Evolutionary conservation across 2,888 invertebrate genomes (phyloP).

Genomic region (Gonocerus acuteangulatus): DNA sequence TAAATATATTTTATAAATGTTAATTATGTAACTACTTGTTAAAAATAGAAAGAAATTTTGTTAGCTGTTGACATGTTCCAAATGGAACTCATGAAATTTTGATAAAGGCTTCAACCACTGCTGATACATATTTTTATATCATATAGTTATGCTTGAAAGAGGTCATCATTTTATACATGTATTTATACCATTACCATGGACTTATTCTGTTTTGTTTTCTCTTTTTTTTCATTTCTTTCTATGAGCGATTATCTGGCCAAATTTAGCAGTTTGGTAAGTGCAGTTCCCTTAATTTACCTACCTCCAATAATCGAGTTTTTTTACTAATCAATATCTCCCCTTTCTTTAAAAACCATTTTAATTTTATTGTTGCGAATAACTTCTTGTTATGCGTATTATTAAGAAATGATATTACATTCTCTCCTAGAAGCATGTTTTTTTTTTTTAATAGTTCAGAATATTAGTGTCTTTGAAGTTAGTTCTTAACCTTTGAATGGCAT

Average conservation of each 20-base stretch:
- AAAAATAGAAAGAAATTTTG: background rate
- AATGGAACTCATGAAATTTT: constrained; percentile 5
- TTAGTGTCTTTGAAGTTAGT: no score
- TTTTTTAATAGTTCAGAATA: no score
- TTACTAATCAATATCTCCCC: no score
- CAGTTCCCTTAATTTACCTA: background rate
- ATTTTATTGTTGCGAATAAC: no score
- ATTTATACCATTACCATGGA: constrained; percentile 11
- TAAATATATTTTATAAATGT: no score
- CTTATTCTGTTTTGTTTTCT: constrained; percentile 3
- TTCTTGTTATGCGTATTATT: no score
- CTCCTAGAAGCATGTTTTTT: no score
- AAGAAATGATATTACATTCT: no score
- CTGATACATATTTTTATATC: background rate
- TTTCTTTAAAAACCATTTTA: no score
- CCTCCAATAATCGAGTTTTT: no score
- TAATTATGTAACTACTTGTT: no score
- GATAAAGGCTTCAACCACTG: constrained; percentile 19
- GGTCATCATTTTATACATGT: constrained; percentile 4
- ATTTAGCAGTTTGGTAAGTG: constrained; percentile 34
- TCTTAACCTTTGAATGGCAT: background rate
- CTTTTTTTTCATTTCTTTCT: constrained; percentile 31
- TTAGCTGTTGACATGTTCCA: constrained; percentile 2
- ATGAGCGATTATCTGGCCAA: constrained; percentile 35
- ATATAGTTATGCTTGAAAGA: background rate